phyloP scores from a whole-genome alignment of 2,888 invertebrate species.

The Drosophila subsilvestris region DNA sequence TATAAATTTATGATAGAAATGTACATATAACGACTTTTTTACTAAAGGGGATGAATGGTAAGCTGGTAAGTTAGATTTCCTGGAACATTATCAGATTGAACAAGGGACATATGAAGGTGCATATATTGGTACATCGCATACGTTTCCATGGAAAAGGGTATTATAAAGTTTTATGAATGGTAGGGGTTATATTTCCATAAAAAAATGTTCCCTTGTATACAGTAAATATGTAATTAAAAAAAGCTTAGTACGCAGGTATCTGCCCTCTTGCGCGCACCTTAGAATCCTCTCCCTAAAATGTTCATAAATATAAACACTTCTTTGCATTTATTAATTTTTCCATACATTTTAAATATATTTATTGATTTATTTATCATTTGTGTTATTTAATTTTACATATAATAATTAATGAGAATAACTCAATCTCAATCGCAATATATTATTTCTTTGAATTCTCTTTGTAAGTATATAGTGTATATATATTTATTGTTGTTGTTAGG shows the following conservation, averaged over 20 bases:
- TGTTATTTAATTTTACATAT: constrained; percentile 52
- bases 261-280: background rate
- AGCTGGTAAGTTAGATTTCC: background rate
- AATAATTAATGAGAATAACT: constrained; percentile 76
- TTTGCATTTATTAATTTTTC: constrained; percentile 5
- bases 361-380: constrained; percentile 48
- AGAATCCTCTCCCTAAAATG: background rate
- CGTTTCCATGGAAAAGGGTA: background rate
- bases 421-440: constrained; percentile 63
- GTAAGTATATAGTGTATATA: constrained; percentile 64
- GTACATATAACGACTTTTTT: constrained; percentile 4
- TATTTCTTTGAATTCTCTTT: constrained; percentile 52
- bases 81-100: background rate
- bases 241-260: background rate
- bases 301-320: background rate
- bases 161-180: background rate
- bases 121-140: constrained; percentile 1
- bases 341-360: constrained; percentile 65
- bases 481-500: constrained; percentile 68
- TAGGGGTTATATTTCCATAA: background rate
- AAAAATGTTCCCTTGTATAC: background rate
- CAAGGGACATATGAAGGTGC: no score
- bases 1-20: constrained; percentile 9
- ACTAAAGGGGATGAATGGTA: background rate
- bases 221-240: background rate